These are phyloP conservation scores for Ectropis crepuscularia DNA, from an alignment of 2,888 invertebrate genomes.

Conservation along the genomic window DNA sequence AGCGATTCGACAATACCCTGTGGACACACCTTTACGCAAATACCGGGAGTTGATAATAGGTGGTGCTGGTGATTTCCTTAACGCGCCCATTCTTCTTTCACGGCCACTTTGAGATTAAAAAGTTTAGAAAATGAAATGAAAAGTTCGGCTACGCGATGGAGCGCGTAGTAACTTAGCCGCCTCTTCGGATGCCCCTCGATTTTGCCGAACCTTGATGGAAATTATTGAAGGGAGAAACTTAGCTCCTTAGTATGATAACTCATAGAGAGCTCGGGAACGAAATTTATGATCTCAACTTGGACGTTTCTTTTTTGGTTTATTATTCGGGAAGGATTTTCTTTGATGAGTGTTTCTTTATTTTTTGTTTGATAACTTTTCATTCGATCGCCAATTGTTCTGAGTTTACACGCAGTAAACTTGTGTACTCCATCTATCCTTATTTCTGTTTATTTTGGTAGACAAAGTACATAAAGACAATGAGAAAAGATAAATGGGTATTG, in stretches of 20 bases:
- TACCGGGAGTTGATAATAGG: conserved; percentile 78
- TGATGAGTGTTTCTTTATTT: background rate
- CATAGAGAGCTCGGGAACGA: conserved; percentile 20
- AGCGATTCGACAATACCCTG: background rate
- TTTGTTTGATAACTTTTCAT: too few species aligned
- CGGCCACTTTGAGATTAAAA: conserved; percentile 84
- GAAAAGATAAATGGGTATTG: too few species aligned
- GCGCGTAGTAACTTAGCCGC: conserved; percentile 54
- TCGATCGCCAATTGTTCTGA: too few species aligned
- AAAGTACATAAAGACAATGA: too few species aligned
- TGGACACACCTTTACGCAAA: conserved; percentile 34
- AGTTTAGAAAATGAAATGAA: conserved; percentile 82
- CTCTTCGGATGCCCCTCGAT: conserved; percentile 46
- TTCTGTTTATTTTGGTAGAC: too few species aligned
- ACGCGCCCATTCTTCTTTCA: conserved; percentile 82
- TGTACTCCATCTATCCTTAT: too few species aligned
- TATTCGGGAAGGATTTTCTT: conserved; percentile 6
- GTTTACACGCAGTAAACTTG: too few species aligned
- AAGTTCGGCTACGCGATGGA: conserved; percentile 63
- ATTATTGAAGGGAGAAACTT: conserved; percentile 31
- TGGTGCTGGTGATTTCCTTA: conserved; percentile 81
- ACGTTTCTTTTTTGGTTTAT: conserved; percentile 3
- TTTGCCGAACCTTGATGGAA: conserved; percentile 33
- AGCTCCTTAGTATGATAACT: conserved; percentile 29
- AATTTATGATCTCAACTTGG: conserved; percentile 22